Base-by-base conservation (phyloP, 2,113 vertebrate species). In the Sceloporus tristichus region DNA sequence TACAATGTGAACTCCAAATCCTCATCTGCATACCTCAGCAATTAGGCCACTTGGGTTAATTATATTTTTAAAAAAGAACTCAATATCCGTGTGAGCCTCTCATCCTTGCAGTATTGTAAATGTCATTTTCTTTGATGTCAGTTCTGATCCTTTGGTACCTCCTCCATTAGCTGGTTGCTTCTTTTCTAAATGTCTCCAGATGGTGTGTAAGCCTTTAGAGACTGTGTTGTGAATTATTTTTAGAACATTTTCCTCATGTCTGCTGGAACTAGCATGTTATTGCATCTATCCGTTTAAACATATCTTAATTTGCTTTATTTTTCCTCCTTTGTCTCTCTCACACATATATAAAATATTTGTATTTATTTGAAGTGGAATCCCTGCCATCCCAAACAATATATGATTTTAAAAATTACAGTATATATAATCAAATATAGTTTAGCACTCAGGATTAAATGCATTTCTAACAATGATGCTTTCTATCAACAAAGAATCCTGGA, bases 181-280 rank as follows among this genome's bases (percentile, higher is more conserved):
- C 82, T 81, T 83, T 40, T 23, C 73, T 83, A 84, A 34, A 18
- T 79, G 34, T 87, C 87, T 86, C 62, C 84, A 85, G 62, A 77
- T 56, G 66, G 40, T 88, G 76, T 62, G 74, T 74, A 88, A 85
- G 85, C 34, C 70, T 92, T 25, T 68, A 56, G 78, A 68, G 34
- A 88, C 34, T 66, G 42, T 40, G n/a, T 68, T 77, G 59, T 68
- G 42, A 70, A 82, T 83, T 88, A 88, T 88, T 88, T 88, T 92
- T 88, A 78, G 90, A 87, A n/a, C 59, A 40, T 54, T 56, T 13
- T 38, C 42, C 79, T 40, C 40, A 82, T 54, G 68, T 82, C 40
- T 73, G 74, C 81, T 56, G 82, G 84, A 66, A 80, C 73, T 84
- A 86, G 56, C 34, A 75, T 68, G 48, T 81, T 83, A 54, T 18